Evolutionary conservation across 2,797 vertebrate species (phyloP), one percentile per base, ranked within the genome.

Genomic region (Holocentrus rufus): DNA sequence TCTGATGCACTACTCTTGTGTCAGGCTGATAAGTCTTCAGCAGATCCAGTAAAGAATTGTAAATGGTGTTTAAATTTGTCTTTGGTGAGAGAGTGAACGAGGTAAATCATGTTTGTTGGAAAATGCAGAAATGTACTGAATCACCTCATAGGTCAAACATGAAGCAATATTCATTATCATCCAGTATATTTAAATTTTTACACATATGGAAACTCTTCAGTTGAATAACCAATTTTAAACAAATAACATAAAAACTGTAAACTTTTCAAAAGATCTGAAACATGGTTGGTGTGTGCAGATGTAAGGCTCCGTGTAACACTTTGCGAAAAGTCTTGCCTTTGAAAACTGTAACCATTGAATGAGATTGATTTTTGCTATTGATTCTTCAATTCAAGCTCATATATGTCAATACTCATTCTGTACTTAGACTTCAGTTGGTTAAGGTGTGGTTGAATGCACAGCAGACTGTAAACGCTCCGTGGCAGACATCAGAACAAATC

Each of bases 341-440:
- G 23, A 69, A 60, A 67, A 31, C 6, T 60, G 27, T 50, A 68
- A 42, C 66, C 27, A 67, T 52, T 44, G 46, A 50, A 71, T 64
- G 25, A 8, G 18, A 80, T 47, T 61, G 62, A 83, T 78, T 80
- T 85, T 66, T 36, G 47, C 57, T 46, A 79, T 74, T 58, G 63
- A 82, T 77, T 79, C 49, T 68, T 85, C 14, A 62, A 76, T 81
- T 72, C 61, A 72, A 13, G 62, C 47, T 54, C 23, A n/a, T 59
- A 76, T 54, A 73, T 69, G 69, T 72, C 71, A 69, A 63, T 30
- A 76, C 60, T 72, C 56, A 65, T 80, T 83, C 74, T 76, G 83
- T 78, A 81, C 73, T 77, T 31, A 66, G 74, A 77, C 77, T 77
- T 66, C 76, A 78, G 84, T 76, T 74, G 82, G 63, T 82, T 77